phyloP scores from a whole-genome alignment of 2,113 vertebrate species.

The Bufo gargarizans region DNA sequence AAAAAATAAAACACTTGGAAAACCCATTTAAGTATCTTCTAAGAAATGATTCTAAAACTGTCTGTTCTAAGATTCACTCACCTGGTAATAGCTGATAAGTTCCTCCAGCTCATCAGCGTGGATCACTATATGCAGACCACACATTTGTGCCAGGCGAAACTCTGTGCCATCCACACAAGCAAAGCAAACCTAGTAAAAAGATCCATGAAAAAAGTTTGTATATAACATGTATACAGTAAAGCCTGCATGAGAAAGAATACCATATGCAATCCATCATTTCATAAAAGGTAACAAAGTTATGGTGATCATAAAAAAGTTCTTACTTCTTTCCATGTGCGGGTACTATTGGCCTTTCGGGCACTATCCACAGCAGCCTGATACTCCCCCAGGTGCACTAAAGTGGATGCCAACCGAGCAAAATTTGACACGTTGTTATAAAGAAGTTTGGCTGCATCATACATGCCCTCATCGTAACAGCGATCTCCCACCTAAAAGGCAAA shows the following conservation, averaged over 20 bases:
- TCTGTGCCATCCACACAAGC: conserved; percentile 90
- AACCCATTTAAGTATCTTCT: too few relatives aligned
- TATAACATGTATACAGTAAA: background rate
- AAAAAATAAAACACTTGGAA: too few relatives aligned
- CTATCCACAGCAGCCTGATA: conserved; percentile 93
- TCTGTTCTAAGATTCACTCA: conserved; percentile 53
- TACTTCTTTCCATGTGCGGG: conserved; percentile 92
- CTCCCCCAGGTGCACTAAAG: conserved; percentile 86
- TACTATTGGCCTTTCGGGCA: conserved; percentile 88
- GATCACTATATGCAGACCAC: conserved; percentile 90
- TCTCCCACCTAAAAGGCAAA: conserved; percentile 81
- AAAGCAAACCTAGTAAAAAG: conserved; percentile 82
- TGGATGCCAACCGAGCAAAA: conserved; percentile 87
- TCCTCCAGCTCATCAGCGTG: conserved; percentile 93
- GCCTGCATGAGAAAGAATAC: background rate
- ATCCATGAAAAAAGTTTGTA: background rate
- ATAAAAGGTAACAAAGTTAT: background rate
- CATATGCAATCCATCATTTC: background rate
- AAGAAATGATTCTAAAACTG: background rate
- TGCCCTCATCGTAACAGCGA: conserved; percentile 85
- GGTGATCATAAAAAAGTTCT: background rate
- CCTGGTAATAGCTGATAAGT: conserved; percentile 90
- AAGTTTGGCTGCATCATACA: conserved; percentile 88
- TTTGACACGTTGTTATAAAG: conserved; percentile 89
- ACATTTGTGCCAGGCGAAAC: conserved; percentile 87